These are phyloP conservation scores for Drosophila gunungcola DNA, from an alignment of 1,140 invertebrate genomes.

Conservation along the genomic window DNA sequence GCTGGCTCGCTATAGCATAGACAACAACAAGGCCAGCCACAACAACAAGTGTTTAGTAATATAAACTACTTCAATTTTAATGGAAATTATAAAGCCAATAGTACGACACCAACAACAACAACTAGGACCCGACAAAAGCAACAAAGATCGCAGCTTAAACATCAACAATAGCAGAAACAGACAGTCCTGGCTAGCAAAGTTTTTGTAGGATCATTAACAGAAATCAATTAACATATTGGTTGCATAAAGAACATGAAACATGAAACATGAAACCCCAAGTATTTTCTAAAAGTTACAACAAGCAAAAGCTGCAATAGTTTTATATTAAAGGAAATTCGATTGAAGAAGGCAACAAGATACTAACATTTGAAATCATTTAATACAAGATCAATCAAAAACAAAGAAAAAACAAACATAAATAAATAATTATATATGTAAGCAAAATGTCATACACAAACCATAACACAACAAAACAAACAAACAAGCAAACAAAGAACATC, in stretches of 20 bases:
- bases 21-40: constrained; percentile 50
- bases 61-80: constrained; percentile 78
- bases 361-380: constrained; percentile 57
- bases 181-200: constrained; percentile 23
- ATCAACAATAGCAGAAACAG: constrained; percentile 22
- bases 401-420: constrained; percentile 31
- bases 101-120: constrained; percentile 48
- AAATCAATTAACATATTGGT: constrained; percentile 40
- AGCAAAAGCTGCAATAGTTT: constrained; percentile 65
- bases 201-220: constrained; percentile 38
- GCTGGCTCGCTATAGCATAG: constrained; percentile 91
- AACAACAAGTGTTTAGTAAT: constrained; percentile 69
- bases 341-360: constrained; percentile 41
- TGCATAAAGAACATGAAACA: constrained; percentile 15
- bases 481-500: constrained; percentile 37
- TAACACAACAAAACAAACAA: constrained; percentile 31
- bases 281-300: constrained; percentile 61
- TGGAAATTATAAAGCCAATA: constrained; percentile 77
- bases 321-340: constrained; percentile 59
- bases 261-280: constrained; percentile 21
- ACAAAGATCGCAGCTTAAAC: constrained; percentile 36
- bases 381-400: constrained; percentile 44
- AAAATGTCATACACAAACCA: constrained; percentile 39
- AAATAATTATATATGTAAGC: constrained; percentile 64
- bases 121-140: constrained; percentile 48